Conservation (phyloP, 1,140 invertebrate species). For the Dendroctonus valens region DNA sequence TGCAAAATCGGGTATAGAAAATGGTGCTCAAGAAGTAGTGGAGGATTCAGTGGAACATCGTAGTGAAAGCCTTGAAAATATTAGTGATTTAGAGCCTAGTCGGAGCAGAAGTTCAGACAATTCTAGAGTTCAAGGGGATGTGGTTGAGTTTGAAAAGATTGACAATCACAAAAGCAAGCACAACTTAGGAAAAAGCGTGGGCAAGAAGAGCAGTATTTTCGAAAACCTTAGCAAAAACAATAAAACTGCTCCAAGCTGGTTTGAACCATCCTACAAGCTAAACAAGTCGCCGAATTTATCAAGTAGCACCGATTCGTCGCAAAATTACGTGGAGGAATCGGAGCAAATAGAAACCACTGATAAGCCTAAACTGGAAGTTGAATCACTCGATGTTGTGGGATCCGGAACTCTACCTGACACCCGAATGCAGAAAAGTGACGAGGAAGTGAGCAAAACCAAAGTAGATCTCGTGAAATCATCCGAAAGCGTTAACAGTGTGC, state of each 20-base stretch:
- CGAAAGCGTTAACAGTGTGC: conserved; percentile 1
- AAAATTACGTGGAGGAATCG: too few species aligned
- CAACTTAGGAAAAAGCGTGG: background rate
- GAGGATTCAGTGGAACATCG: background rate
- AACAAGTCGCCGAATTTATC: background rate
- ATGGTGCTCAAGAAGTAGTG: background rate
- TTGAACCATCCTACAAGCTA: conserved; percentile 1
- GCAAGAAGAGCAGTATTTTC: background rate
- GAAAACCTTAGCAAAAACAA: background rate
- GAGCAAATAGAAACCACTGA: background rate
- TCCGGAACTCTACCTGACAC: background rate
- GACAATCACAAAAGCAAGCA: background rate
- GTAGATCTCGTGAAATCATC: conserved; percentile 41
- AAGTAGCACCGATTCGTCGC: too few species aligned
- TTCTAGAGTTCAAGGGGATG: background rate
- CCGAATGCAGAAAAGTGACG: background rate
- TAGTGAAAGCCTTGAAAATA: background rate
- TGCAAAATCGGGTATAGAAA: conserved; percentile 55
- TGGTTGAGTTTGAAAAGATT: background rate
- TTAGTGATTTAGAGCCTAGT: background rate
- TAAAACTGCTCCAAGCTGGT: background rate
- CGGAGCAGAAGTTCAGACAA: background rate
- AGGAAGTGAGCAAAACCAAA: background rate
- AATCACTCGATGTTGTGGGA: conserved; percentile 1
- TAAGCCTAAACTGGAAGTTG: background rate